These are phyloP conservation scores for Conomelus anceps DNA, from an alignment of 2,888 invertebrate species.

Conservation along the genomic window DNA sequence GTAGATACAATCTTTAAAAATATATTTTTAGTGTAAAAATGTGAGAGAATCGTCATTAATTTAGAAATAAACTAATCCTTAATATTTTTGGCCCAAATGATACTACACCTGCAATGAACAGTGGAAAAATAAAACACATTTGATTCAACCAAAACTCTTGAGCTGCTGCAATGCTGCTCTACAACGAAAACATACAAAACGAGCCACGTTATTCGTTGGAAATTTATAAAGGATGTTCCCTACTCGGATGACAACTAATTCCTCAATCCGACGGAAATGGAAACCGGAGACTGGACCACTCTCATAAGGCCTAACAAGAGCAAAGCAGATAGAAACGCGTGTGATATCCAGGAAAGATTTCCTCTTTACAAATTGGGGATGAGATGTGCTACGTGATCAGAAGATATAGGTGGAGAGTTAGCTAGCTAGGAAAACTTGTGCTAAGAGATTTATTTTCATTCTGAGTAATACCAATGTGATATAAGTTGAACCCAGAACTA, in stretches of 20 bases:
- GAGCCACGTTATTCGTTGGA: background rate
- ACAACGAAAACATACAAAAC: background rate
- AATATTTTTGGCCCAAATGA: too few relatives aligned
- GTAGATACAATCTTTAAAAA: too few relatives aligned
- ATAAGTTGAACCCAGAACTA: background rate
- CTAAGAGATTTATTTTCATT: background rate
- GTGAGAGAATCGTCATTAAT: too few relatives aligned
- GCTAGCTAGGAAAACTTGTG: background rate
- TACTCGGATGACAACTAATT: background rate
- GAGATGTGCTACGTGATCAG: background rate
- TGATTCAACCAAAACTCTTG: too few relatives aligned
- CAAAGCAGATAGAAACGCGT: background rate
- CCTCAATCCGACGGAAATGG: background rate
- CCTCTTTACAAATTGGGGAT: background rate
- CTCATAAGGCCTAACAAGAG: background rate
- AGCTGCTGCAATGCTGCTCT: too few relatives aligned
- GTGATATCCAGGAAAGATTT: background rate
- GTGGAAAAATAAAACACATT: too few relatives aligned
- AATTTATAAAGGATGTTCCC: background rate
- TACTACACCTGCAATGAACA: too few relatives aligned
- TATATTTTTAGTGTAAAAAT: too few relatives aligned
- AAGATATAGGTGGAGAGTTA: background rate
- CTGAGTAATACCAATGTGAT: background rate
- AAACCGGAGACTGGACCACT: background rate
- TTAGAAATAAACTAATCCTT: too few relatives aligned